phyloP scores from a whole-genome alignment of 2,888 invertebrate genomes.

The Archaeoteleia sp. region DNA sequence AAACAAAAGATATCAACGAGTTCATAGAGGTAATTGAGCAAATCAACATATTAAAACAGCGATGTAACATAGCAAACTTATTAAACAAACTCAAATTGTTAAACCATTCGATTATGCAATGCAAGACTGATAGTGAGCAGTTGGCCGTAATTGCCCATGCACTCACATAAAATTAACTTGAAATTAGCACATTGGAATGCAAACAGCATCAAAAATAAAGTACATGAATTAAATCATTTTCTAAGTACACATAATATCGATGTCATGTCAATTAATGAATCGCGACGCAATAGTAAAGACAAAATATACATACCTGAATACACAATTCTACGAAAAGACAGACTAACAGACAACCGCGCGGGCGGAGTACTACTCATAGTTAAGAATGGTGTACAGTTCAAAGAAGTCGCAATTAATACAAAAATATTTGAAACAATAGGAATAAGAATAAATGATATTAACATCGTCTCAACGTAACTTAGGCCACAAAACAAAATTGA shows the following conservation, averaged over 20 bases:
- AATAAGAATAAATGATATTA: neutral
- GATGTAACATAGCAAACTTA: no score
- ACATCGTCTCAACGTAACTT: slow-evolving; percentile 5
- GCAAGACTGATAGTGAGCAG: no score
- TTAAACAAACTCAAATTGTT: no score
- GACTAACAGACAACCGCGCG: neutral
- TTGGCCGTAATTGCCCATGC: no score
- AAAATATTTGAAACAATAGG: slow-evolving; percentile 17
- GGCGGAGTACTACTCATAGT: slow-evolving; percentile 2
- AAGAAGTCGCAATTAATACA: no score
- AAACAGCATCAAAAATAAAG: neutral
- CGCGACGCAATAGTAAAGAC: neutral
- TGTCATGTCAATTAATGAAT: slow-evolving; percentile 3
- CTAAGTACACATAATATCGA: neutral
- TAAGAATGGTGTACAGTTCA: neutral
- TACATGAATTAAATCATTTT: neutral
- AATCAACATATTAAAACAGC: no score
- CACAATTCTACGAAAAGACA: neutral
- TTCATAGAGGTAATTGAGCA: no score
- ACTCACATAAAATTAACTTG: no score
- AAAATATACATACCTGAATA: neutral
- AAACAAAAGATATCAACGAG: no score
- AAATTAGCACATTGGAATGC: slow-evolving; percentile 3
- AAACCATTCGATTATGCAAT: neutral
- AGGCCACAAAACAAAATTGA: neutral